Evolutionary conservation across 1,140 invertebrate genomes (phyloP), one percentile per base, ranked within the genome.

Genomic region (Dufourea novaeangliae): DNA sequence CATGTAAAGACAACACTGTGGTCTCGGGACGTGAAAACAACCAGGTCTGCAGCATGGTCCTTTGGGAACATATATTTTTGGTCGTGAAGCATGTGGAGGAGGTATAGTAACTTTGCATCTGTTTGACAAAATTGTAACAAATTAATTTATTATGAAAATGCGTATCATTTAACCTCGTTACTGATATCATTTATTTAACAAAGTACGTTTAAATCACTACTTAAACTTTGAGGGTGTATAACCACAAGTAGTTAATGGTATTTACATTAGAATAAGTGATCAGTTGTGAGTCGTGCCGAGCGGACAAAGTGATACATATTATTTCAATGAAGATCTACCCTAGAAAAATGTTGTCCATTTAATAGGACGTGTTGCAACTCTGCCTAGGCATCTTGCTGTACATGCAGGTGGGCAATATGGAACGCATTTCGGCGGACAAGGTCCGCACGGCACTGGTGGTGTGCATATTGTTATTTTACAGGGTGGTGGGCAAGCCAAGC

Each of bases 381-480:
- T 69, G 7, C 52, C 70, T n/a, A 82, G 17, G 29, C 76, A 86
- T 72, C 57, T 56, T 54, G 79, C 68, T 29, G 79, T 22, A 29
- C 82, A 82, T 52, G 73, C 22, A 22, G 75, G 73, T 20, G 83
- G 76, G 70, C 78, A 82, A 69, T 80, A 83, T 39, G 80, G 80
- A 37, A 80, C 59, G 34, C 85, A 86, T 85, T 85, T 86, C 20
- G 83, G 85, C 50, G 85, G 80, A 39, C 34, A 61, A 25, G 79
- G 79, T 82, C 84, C 84, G 74, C 79, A 84, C 64, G 84, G 74
- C 78, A 87, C 77, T 27, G 85, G 77, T 20, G 85, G 85, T 22
- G 81, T 86, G 37, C 81, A 87, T 64, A 87, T 84, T 1, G 85
- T 87, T 62, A 84, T 82, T 68, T 57, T 64, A 72, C 84, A 85